Conservation (phyloP, 1,140 invertebrate genomes). For the Drosophila tristis region DNA sequence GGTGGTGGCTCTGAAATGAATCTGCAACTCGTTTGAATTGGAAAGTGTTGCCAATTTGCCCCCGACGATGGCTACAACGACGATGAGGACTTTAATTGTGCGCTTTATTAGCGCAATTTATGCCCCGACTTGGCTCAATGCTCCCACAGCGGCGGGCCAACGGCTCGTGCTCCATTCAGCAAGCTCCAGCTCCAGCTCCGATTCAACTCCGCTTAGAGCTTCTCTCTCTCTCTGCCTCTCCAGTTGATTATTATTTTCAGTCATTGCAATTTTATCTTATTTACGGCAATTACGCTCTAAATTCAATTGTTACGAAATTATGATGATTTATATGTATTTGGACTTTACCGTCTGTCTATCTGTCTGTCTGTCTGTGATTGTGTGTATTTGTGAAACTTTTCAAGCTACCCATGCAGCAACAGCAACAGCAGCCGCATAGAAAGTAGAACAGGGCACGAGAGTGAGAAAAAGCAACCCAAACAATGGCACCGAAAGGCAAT, state of each 20-base stretch:
- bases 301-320: conserved; percentile 80
- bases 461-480: conserved; percentile 47
- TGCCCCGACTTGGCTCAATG: conserved; percentile 60
- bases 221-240: conserved; percentile 23
- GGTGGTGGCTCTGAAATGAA: conserved; percentile 9
- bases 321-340: conserved; percentile 39
- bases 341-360: not conserved
- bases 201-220: conserved; percentile 8
- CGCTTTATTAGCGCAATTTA: conserved; percentile 82
- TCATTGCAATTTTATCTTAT: conserved; percentile 63
- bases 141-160: conserved; percentile 35
- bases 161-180: conserved; percentile 24
- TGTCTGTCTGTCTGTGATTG: not conserved
- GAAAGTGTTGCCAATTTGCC: conserved; percentile 81
- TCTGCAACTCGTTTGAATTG: conserved; percentile 68
- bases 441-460: conserved; percentile 70
- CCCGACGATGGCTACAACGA: conserved; percentile 46
- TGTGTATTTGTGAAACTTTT: conserved; percentile 43
- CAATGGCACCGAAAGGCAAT: conserved; percentile 29
- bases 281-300: conserved; percentile 74
- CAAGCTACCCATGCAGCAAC: conserved; percentile 59
- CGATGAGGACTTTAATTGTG: conserved; percentile 68
- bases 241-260: conserved; percentile 73
- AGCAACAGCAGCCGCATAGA: conserved; percentile 42
- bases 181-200: not conserved